phyloP scores from a whole-genome alignment of 2,113 vertebrate genomes.

The Vicugna pacos region DNA sequence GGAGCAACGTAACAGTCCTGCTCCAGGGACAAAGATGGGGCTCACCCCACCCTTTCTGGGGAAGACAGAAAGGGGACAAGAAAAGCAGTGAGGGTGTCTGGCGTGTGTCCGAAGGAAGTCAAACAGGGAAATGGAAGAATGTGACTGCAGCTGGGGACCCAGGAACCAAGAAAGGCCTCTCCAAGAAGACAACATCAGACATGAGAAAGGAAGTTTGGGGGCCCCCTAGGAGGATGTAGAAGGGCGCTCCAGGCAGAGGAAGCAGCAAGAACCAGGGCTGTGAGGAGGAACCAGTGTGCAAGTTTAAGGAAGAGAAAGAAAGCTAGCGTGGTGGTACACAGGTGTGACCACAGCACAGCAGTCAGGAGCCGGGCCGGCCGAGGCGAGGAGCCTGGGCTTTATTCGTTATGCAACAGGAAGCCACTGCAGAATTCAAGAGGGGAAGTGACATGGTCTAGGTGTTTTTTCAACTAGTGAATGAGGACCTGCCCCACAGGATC shows the following conservation, averaged over 20 bases:
- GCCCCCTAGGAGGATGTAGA: not conserved
- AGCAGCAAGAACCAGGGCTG: not conserved
- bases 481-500: not conserved
- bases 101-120: not conserved
- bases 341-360: slow-evolving; percentile 20
- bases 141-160: not conserved
- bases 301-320: slow-evolving; percentile 59
- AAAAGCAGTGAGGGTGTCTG: not conserved
- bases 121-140: not conserved
- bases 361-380: not conserved
- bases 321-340: not conserved
- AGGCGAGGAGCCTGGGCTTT: not conserved
- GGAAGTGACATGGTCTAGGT: not conserved
- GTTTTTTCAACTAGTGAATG: not conserved
- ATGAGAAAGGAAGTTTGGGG: not conserved
- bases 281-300: not conserved
- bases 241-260: not conserved
- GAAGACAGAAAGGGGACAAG: not conserved
- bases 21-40: not conserved
- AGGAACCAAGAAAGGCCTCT: not conserved
- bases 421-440: not conserved
- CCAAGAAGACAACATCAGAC: not conserved
- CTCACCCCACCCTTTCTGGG: not conserved
- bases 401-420: slow-evolving; percentile 6
- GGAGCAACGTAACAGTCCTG: not conserved